These are phyloP conservation scores for Chelidonichthys spinosus DNA, from an alignment of 2,797 vertebrate genomes.

Conservation along the genomic window DNA sequence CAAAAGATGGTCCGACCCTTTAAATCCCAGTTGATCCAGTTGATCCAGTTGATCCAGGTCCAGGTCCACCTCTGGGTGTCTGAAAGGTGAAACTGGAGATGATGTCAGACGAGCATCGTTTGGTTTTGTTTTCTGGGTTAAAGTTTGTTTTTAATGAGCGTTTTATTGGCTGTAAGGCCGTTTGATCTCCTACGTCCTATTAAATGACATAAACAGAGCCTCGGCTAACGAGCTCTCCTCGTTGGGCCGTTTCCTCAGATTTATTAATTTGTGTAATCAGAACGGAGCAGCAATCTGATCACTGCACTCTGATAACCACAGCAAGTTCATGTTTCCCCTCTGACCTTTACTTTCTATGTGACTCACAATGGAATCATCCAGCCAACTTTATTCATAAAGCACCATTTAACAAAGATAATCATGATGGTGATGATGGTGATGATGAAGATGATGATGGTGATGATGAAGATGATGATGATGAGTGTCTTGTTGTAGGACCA, in stretches of 20 bases:
- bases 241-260: conserved; percentile 2
- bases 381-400: no score
- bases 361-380: no score
- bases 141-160: neutral
- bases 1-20: conserved; percentile 9
- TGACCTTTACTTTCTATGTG: neutral
- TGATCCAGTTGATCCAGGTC: conserved; percentile 1
- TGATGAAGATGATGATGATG: conserved; percentile 5
- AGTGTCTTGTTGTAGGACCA: conserved; percentile 91
- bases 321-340: neutral
- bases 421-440: neutral
- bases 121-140: neutral
- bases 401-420: no score
- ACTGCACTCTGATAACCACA: conserved; percentile 4
- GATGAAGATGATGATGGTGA: neutral
- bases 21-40: neutral
- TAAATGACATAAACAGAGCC: neutral
- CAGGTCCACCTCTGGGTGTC: neutral
- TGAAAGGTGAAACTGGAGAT: neutral
- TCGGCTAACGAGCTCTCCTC: neutral
- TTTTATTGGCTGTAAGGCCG: neutral
- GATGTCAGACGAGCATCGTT: neutral
- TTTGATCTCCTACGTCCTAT: neutral
- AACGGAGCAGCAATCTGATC: conserved; percentile 11
- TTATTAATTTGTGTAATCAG: conserved; percentile 17